Conservation (phyloP, 2,113 vertebrate genomes). For the Onychorhynchus coronatus region DNA sequence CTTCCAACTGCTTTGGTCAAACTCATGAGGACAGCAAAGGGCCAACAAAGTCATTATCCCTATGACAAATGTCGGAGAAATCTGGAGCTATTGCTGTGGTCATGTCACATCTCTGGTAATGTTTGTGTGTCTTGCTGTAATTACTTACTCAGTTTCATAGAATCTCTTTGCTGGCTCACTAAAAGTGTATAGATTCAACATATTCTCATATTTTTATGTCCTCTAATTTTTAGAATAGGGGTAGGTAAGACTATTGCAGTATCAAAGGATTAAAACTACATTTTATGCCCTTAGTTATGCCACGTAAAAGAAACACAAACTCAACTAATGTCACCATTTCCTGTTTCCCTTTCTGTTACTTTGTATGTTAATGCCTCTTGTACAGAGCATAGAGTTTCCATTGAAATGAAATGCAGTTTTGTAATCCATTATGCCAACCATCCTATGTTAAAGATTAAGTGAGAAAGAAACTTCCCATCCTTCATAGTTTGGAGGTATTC, state of each 20-base stretch:
- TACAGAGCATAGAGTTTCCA: background rate
- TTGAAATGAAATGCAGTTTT: background rate
- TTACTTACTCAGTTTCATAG: background rate
- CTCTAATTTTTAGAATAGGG: background rate
- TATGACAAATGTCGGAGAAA: background rate
- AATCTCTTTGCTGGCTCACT: background rate
- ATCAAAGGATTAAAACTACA: background rate
- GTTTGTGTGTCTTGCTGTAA: background rate
- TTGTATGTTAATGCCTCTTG: background rate
- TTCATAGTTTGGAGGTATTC: background rate
- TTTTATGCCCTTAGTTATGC: background rate
- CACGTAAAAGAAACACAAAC: background rate
- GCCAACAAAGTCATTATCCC: background rate
- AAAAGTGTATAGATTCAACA: background rate
- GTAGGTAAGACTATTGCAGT: background rate
- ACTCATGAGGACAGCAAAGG: background rate
- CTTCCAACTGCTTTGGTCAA: background rate
- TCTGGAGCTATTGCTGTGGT: background rate
- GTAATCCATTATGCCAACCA: accelerated
- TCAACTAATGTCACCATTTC: background rate
- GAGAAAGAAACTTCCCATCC: background rate
- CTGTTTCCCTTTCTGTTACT: background rate
- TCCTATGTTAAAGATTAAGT: background rate
- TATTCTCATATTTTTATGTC: background rate
- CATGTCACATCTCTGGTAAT: background rate